Evolutionary conservation across 2,797 vertebrate genomes (phyloP), one percentile per base, ranked within the genome.

Genomic region (Karalla daura): DNA sequence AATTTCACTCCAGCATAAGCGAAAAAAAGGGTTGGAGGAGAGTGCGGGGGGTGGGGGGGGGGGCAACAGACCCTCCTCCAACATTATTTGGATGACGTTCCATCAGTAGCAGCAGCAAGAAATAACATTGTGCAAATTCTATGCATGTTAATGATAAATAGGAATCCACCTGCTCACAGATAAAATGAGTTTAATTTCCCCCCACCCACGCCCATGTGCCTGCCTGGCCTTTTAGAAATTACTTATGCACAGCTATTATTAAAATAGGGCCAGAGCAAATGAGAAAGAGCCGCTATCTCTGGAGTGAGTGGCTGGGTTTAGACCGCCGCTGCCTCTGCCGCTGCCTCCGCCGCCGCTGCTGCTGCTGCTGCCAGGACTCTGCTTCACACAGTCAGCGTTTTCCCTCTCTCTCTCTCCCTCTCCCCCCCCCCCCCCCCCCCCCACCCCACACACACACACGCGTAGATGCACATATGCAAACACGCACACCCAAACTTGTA

Each of bases 111-210:
- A 79, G 90, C 86, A 73, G 90, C 94, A 93, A 97, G 95, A 95
- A 99, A 99, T 98, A 99, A 98, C 96, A 97, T 95, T 96, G 96
- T 96, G 96, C 95, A 96, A 98, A 99, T 98, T 99, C 97, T 98
- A 99, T 99, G 97, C 96, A 99, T 99, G 98, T 96, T 99, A 99
- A 99, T 99, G 97, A 99, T 98, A 98, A 98, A 99, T 98, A 99
- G 96, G 96, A 98, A 98, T 98, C 96, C 97, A 98, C 96, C 96
- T 99, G 96, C 96, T 97, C 97, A 95, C 97, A 96, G 97, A 99
- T 99, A 98, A 99, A 99, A 98, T 98, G 96, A 97, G 96, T 99
- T 99, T 99, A 98, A 99, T 99, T 99, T 96, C 95, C 95, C 94
- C 62, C 68, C 70, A 36, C 72, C 68, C 70, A 37, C 36, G 93